Base-by-base conservation (phyloP, 2,797 vertebrate species). In the Dryobates pubescens region DNA sequence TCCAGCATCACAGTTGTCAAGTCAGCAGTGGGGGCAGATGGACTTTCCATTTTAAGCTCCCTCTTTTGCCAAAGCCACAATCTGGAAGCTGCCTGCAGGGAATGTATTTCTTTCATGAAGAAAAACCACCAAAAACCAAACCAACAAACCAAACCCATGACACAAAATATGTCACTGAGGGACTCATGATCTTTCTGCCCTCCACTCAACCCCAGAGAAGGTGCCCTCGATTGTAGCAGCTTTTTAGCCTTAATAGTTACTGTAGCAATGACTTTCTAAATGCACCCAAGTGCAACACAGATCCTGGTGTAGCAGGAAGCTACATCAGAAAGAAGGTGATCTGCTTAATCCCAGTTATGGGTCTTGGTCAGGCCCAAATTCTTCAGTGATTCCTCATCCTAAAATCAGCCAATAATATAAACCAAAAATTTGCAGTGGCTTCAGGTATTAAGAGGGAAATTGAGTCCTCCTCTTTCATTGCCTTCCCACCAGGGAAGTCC, bases 21-120 rank as follows among this genome's bases (percentile, higher is more conserved):
- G 64, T 47, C 75, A 84, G 89, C 80, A 88, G 32, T 13, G 63
- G 54, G 68, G 88, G 71, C 88, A 90, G 89, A 86, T 65, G 68
- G 74, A 88, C 77, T 77, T 86, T 47, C 85, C 2, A 2, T 79
- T 92, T 83, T 82, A 43, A 88, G 61, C 77, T 56, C 32, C 29
- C 5, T 26, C 3, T 84, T 88, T 86, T 54, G 58, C 62, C 80
- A 86, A 84, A 86, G 82, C 68, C 68, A 89, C 82, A 47, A 18
- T 54, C 68, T 86, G 74, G 77, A 82, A 76, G 61, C 47, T 77
- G 80, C 54, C 92, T 4, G 7, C 0, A 3, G 68, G 86, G 63
- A 80, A 41, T 4, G 26, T 16, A 26, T 69, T 88, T 84, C 68
- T 51, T 85, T 65, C n/a, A 82, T 61, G 19, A n/a, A 34, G 30